Base-by-base conservation (phyloP, 2,888 invertebrate genomes). In the Tineola bisselliella region DNA sequence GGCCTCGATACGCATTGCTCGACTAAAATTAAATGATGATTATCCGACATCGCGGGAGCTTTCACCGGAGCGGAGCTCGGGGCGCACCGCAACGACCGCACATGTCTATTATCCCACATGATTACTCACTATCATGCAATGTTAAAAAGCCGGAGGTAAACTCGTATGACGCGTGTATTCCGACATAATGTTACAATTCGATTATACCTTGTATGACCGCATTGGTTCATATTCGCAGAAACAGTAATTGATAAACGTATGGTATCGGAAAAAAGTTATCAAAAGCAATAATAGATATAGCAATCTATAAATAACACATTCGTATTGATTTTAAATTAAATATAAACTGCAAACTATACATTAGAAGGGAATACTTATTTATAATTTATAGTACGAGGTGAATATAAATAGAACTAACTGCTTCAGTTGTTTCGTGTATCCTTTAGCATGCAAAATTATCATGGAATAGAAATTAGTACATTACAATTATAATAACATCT, bases 21-120 rank as follows among this genome's bases (percentile, higher is more conserved):
- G 70, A 78, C 78, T 80, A 77, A 80, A 82, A 84, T 82, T 77
- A 81, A 81, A 77, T 76, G 72, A 76, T 70, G 73, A 77, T 74
- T 74, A 76, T 71, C 70, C 56, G 56, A 56, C 25, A 48, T 56
- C 48, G 48, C 67, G 74, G 77, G 71, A 83, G 83, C 86, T 86
- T 87, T 86, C 84, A 79, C 83, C 77, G 58, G 56, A 19, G 25
- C 15, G n/a, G n/a, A n/a, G n/a, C 11, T 10, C 13, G 48, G 38
- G 48, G 48, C 48, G 48, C 48, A 18, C 54, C 54, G 54, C 25
- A 54, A 54, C 54, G 48, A 15, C 17, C 15, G 48, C 48, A 25
- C 54, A n/a, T 8, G 54, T 54, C 54, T 19, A 25, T 54, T 19
- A 12, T 54, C 19, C 25, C 25, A 18, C 12, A 54, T 54, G 54